Base-by-base conservation (phyloP, 2,113 vertebrate genomes). In the Chunga burmeisteri region DNA sequence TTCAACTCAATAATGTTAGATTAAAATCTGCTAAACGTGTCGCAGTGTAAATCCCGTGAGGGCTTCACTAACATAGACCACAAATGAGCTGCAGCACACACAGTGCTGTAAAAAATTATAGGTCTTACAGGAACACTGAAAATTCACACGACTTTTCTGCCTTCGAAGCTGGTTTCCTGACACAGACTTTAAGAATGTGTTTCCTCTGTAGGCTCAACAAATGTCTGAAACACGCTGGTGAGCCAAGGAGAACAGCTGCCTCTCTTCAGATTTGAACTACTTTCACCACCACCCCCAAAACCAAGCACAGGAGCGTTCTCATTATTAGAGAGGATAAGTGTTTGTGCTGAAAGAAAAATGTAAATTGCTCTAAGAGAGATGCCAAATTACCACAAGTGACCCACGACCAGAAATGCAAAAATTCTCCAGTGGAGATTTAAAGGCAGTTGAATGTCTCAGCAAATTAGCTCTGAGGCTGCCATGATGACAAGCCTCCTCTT, bases 171-270 rank as follows among this genome's bases (percentile, higher is more conserved):
- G 78, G 27, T 47, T 40, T 94, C 62, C 73, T 92, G 92, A 95
- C 86, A 84, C 91, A 93, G 73, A 9, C 78, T 81, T 68, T 29
- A 92, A 92, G 96, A 94, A 96, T 92, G 80, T 71, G 89, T 89
- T 95, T 97, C 77, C 91, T 96, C 89, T 81, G 86, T 10, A 94
- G 93, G 88, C 81, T 89, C 95, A 61, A 65, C 77, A 68, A 94
- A 93, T 86, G 94, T 77, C 81, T 91, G 81, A 29, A 13, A 27
- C 30, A 13, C 0, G 0, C 66, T 90, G 90, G 78, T 5, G 71
- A 89, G 95, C 94, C 92, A 91, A 93, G 73, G 73, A 56, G 90
- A 96, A 85, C 97, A 97, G 97, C 95, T 97, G 97, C 89, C 78
- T 94, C 83, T 32, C 74, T 40, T 97, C 96, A 94, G 46, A 75